phyloP scores from a whole-genome alignment of 2,888 invertebrate genomes.

The Resseliella maxima region DNA sequence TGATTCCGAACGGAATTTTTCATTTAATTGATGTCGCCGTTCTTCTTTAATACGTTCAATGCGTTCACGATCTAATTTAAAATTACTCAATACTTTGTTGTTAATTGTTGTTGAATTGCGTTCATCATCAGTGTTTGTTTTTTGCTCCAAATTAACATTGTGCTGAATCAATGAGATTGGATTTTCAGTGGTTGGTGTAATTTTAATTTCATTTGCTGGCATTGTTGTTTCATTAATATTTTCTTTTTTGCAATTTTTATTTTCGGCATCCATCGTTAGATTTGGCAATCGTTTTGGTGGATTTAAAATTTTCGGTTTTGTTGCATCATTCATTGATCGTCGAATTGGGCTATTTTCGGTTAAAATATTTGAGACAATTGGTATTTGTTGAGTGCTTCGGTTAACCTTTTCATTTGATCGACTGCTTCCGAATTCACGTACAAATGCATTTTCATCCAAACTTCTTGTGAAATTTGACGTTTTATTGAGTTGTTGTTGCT shows the following conservation, averaged over 20 bases:
- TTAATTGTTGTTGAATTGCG: conserved; percentile 61
- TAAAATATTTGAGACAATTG: conserved; percentile 60
- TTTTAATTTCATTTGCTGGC: conserved; percentile 63
- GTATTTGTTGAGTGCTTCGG: conserved; percentile 63
- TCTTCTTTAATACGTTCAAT: conserved; percentile 94
- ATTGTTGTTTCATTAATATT: conserved; percentile 57
- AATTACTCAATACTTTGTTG: conserved; percentile 68
- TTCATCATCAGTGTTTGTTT: conserved; percentile 56
- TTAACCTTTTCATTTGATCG: conserved; percentile 60
- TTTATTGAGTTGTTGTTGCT: conserved; percentile 70
- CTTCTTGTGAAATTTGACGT: conserved; percentile 75
- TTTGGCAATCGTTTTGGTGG: conserved; percentile 70
- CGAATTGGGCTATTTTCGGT: conserved; percentile 65
- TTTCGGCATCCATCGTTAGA: conserved; percentile 59
- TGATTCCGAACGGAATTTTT: conserved; percentile 87
- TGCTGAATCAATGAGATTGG: conserved; percentile 73
- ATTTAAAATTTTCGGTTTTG: conserved; percentile 71
- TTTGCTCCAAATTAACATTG: conserved; percentile 61
- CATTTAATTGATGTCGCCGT: conserved; percentile 83
- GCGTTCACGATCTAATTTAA: conserved; percentile 79
- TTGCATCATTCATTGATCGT: conserved; percentile 74
- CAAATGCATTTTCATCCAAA: conserved; percentile 79
- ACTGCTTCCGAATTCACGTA: conserved; percentile 74
- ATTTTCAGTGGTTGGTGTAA: conserved; percentile 74
- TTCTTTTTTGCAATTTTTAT: conserved; percentile 59